Conservation (phyloP, 2,888 invertebrate genomes). For the Eupelmus urozonus region DNA sequence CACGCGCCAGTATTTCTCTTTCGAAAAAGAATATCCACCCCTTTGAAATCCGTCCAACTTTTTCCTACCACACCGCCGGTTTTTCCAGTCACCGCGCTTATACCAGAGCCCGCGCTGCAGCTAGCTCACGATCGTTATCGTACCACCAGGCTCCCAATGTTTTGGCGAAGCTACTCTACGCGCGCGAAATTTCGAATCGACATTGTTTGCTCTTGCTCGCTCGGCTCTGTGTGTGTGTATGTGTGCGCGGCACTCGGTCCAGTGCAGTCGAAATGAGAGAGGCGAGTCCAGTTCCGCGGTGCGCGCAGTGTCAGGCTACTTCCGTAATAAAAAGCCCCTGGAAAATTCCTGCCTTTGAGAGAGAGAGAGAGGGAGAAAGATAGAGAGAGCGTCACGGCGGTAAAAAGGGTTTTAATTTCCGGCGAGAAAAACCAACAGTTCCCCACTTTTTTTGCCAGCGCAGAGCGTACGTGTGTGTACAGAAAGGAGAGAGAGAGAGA, state of each 20-base stretch:
- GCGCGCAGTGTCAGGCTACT: constrained; percentile 1
- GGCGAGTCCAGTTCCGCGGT: constrained; percentile 1
- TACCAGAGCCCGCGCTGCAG: no score
- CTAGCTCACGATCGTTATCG: neutral
- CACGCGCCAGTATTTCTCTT: no score
- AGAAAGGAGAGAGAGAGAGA: constrained; percentile 7
- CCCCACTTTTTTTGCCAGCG: constrained; percentile 7
- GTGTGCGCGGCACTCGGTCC: neutral
- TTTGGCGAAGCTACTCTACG: constrained; percentile 17
- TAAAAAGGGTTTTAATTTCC: constrained; percentile 74
- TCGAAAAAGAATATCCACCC: no score
- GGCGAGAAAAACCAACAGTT: constrained; percentile 72
- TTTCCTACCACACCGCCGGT: constrained; percentile 16
- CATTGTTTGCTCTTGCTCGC: constrained; percentile 43
- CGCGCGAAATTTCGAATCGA: constrained; percentile 51
- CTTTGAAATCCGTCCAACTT: neutral
- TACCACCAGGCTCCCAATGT: neutral
- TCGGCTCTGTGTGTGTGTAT: no score
- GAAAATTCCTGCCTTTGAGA: constrained; percentile 13
- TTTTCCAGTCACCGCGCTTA: constrained; percentile 10
- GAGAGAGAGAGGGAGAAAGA: neutral
- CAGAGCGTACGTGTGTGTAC: neutral
- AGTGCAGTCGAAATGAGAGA: constrained; percentile 20
- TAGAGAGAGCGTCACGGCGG: constrained; percentile 35
- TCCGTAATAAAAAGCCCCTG: constrained; percentile 52